Conservation (phyloP, 2,888 invertebrate genomes). For the Perdita meconis region DNA sequence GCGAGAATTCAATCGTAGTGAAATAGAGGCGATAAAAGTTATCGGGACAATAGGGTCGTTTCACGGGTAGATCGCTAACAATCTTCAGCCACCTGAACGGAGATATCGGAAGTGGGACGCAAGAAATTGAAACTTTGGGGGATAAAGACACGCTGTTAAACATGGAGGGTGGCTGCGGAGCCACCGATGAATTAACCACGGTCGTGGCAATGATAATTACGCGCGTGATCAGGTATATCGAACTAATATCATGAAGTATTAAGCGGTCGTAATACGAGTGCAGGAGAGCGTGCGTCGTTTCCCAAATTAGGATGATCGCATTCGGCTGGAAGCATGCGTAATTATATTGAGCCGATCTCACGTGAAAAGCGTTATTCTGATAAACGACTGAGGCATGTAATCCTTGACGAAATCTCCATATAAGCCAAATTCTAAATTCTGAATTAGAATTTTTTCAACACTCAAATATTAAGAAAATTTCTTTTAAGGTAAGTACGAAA, state of each 20-base stretch:
- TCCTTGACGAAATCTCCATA: not conserved
- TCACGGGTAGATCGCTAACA: conserved; percentile 15
- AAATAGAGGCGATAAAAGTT: conserved; percentile 22
- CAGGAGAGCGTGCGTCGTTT: conserved; percentile 18
- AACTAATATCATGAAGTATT: conserved; percentile 27
- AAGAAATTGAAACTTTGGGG: conserved; percentile 29
- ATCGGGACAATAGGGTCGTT: conserved; percentile 20
- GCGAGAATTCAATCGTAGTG: not conserved
- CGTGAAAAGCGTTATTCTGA: not conserved
- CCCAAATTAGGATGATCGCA: conserved; percentile 31
- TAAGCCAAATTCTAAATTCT: not conserved
- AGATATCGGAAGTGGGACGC: conserved; percentile 1
- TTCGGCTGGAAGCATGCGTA: not conserved
- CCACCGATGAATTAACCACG: not conserved
- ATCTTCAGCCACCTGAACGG: conserved; percentile 2
- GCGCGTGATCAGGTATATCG: conserved; percentile 22
- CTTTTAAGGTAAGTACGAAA: too few species aligned
- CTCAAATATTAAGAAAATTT: too few species aligned
- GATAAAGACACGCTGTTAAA: not conserved
- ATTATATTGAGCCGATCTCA: conserved; percentile 20
- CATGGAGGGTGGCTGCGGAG: not conserved
- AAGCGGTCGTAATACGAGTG: conserved; percentile 23
- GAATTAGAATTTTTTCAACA: too few species aligned
- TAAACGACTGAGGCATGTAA: not conserved
- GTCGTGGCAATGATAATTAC: conserved; percentile 12